Conservation (phyloP, 2,113 vertebrate genomes). For the Neodontobutis hainanensis region DNA sequence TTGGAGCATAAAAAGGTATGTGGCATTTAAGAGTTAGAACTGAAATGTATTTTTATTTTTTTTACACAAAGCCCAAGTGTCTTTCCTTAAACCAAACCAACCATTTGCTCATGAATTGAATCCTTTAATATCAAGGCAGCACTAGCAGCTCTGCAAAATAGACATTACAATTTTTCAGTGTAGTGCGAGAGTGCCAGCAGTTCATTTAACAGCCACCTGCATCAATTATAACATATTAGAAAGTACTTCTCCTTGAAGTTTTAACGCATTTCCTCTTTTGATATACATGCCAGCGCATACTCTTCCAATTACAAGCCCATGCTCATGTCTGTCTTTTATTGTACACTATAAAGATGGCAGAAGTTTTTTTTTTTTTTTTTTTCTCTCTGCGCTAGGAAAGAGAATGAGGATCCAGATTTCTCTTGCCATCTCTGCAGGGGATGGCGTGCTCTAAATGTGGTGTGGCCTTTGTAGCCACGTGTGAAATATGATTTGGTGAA, state of each 20-base stretch:
- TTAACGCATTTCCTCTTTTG: constrained; percentile 6
- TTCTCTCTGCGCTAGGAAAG: background rate
- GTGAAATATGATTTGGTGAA: constrained; percentile 68
- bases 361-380: background rate
- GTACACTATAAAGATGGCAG: constrained; percentile 36
- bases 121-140: no score
- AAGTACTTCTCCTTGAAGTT: background rate
- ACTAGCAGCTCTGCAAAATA: background rate
- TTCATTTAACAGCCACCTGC: background rate
- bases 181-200: background rate
- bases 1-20: no score
- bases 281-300: constrained; percentile 24
- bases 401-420: constrained; percentile 43
- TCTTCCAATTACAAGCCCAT: constrained; percentile 20
- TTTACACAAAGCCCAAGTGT: no score
- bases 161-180: background rate
- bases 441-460: constrained; percentile 53
- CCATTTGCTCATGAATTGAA: no score
- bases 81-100: no score
- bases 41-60: no score
- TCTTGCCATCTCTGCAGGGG: constrained; percentile 43
- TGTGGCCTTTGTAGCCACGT: constrained; percentile 59
- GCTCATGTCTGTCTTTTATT: constrained; percentile 29
- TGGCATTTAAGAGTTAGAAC: no score
- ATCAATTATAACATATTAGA: background rate